Evolutionary conservation across 2,888 invertebrate genomes (phyloP).

Genomic region (Prosapia bicincta): DNA sequence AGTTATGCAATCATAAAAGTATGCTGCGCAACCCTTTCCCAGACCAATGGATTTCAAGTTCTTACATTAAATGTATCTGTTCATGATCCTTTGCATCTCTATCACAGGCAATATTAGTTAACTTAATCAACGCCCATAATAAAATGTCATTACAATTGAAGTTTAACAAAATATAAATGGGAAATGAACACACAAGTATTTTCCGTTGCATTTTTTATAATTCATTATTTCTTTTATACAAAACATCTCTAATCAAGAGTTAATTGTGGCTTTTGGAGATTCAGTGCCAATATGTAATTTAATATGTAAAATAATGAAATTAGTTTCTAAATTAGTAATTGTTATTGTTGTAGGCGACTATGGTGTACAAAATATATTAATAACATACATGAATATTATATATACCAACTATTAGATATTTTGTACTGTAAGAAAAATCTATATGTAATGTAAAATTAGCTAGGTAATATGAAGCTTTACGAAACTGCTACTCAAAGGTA

Average conservation of each 20-base stretch:
- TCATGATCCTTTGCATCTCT: too few species aligned
- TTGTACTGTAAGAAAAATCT: neutral
- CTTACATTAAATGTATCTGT: too few species aligned
- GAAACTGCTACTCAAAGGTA: neutral
- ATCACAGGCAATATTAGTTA: too few species aligned
- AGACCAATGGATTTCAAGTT: too few species aligned
- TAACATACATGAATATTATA: neutral
- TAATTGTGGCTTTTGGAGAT: neutral
- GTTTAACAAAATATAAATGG: too few species aligned
- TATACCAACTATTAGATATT: neutral
- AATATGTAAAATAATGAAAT: neutral
- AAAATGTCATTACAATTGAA: too few species aligned
- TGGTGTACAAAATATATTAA: neutral
- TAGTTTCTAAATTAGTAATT: slow-evolving; percentile 2
- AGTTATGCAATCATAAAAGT: too few species aligned
- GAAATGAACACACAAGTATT: too few species aligned
- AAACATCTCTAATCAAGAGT: neutral
- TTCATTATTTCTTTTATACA: too few species aligned
- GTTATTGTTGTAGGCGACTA: neutral
- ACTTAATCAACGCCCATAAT: too few species aligned
- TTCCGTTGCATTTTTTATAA: too few species aligned
- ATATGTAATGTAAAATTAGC: neutral
- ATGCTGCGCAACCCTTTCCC: too few species aligned
- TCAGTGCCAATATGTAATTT: neutral
- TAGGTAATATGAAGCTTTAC: neutral